phyloP scores from a whole-genome alignment of 1,140 invertebrate genomes.

The Antheraea mylitta region DNA sequence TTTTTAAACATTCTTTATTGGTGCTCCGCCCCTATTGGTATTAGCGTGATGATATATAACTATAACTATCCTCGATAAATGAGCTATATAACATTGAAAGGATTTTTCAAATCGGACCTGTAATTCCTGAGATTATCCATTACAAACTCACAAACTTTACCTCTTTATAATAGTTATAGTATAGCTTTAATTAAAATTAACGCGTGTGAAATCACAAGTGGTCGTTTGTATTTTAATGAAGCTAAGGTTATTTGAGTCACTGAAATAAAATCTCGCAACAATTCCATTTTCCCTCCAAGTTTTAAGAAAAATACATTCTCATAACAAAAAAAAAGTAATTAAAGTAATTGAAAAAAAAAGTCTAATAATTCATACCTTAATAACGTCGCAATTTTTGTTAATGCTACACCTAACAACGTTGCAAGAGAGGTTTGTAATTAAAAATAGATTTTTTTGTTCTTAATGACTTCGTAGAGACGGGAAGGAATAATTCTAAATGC shows the following conservation, averaged over 20 bases:
- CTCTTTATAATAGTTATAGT: no score
- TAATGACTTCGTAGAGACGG: conserved; percentile 16
- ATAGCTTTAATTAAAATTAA: no score
- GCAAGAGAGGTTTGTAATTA: conserved; percentile 45
- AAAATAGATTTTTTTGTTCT: conserved; percentile 36
- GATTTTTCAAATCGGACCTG: no score
- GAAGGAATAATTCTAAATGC: neutral
- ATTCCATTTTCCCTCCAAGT: neutral
- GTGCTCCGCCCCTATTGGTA: no score
- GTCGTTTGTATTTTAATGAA: neutral
- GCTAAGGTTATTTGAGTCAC: neutral
- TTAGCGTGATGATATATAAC: no score
- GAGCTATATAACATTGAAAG: no score
- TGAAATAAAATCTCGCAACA: neutral
- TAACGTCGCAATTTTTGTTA: conserved; percentile 45
- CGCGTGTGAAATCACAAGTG: no score
- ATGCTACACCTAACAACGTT: conserved; percentile 25
- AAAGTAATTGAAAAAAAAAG: conserved; percentile 53
- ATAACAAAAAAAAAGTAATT: conserved; percentile 50
- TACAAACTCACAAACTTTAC: no score
- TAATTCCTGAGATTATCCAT: no score
- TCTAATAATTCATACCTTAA: conserved; percentile 48
- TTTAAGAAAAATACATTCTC: neutral
- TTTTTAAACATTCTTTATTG: no score
- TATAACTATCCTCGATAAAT: no score